Percentiles rank a stretch among this genome's conserved stretches.
These are phyloP conservation scores for Ochropleura plecta DNA, from an alignment of 2,888 invertebrate species.

Conservation along the genomic window DNA sequence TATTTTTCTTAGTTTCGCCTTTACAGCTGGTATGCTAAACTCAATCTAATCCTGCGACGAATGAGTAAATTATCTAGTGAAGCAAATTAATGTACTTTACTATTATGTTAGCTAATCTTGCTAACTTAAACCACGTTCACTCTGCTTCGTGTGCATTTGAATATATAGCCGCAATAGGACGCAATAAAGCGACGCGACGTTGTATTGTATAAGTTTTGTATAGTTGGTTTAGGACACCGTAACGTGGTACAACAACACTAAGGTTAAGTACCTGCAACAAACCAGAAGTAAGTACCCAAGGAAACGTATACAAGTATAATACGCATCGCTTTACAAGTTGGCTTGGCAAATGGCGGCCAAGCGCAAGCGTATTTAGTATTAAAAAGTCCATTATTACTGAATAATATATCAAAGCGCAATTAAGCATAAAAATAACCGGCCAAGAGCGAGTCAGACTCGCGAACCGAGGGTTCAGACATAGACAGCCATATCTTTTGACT, in stretches of 20 bases:
- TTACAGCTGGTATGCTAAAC: neutral
- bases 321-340: too few species aligned
- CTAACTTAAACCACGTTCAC: too few species aligned
- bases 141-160: too few species aligned
- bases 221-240: neutral
- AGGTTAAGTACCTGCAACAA: neutral
- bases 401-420: constrained; percentile 1
- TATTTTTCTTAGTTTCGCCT: neutral
- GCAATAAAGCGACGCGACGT: neutral
- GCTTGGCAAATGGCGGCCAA: too few species aligned
- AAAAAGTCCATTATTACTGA: neutral
- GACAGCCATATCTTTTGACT: too few species aligned
- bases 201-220: neutral
- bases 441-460: too few species aligned
- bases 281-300: neutral
- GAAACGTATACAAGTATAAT: neutral
- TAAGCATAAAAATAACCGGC: neutral
- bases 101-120: neutral
- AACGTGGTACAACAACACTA: neutral
- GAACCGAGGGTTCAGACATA: too few species aligned
- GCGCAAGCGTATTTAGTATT: too few species aligned
- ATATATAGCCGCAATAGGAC: too few species aligned
- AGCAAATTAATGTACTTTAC: neutral
- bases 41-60: neutral
- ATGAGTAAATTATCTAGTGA: neutral